Evolutionary conservation across 2,888 invertebrate genomes (phyloP), one percentile per base, ranked within the genome.

Genomic region (Alviniconcha strummeri): DNA sequence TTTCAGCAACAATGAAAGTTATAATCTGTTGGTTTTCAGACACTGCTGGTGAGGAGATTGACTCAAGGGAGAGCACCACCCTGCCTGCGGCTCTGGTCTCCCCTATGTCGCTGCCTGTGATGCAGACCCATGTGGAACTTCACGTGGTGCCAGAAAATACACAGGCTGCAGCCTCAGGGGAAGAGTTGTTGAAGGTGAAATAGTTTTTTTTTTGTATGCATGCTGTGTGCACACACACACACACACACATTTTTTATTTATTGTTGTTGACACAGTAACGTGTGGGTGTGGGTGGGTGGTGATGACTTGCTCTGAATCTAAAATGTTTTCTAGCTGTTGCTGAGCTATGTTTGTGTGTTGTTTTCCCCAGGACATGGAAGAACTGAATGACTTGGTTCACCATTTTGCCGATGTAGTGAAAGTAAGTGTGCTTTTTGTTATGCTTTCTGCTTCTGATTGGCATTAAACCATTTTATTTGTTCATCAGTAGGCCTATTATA

Each of bases 121-220:
- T 82, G 11, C 71, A 81, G 11, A 19, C 78, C n/a, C 72, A 55
- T 11, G 57, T 81, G 5, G 81, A 82, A 13, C 85, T 86, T 55
- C 86, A 88, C 79, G 86, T 88, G 0, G 85, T 88, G 8, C 90
- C 90, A 36, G 86, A 90, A 52, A 88, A 90, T 75, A 86, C 90
- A n/a, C 88, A 89, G 56, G 91, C 91, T n/a, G 87, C 88, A 19
- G 89, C 89, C 80, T 92, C 92, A 19, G 91, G 90, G 91, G 91
- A 92, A 71, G 86, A 89, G 80, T 81, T 92, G 55, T 90, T 90
- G 80, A 89, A 91, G 87, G 91, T 91, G 84, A 80, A 75, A 80
- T 13, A 56, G 64, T 15, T 36, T 36, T 36, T 3, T 36, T 36
- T 36, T 36, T 36, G 36, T 36, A 36, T 36, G 36, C 36, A 36